Base-by-base conservation (phyloP, 2,888 invertebrate genomes). In the Lithophane leautieri region DNA sequence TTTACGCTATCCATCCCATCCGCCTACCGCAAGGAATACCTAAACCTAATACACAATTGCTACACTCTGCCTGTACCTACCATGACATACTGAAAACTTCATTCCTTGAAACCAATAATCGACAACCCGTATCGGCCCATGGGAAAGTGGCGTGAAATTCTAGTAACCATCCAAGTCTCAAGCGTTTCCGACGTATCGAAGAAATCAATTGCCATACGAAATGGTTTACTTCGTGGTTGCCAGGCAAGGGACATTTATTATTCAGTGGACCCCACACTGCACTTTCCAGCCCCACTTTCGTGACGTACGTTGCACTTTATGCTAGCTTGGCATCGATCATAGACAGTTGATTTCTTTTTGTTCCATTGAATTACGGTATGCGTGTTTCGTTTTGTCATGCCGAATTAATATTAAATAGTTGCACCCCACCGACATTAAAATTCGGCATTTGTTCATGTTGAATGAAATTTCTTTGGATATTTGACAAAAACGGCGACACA, bases 181-280 rank as follows among this genome's bases (percentile, higher is more conserved):
- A 78, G 84, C 89, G 86, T 85, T 88, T 86, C 88, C 89, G 93
- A 94, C 94, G 94, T 94, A 91, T 91, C 85, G 85, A 84, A 78
- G 82, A 76, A 81, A 79, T 76, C 78, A 78, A 79, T 82, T 77
- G 73, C 81, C 73, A 73, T 79, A 80, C 70, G 70, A 83, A 88
- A 94, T 93, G 93, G 89, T 85, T 81, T 85, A 88, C 90, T 87
- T 88, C 88, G 90, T 88, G 83, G 90, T 94, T 91, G 88, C 94
- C 93, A 95, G 94, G 94, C 93, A 94, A 94, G 94, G 90, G 89
- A 89, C 83, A 94, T 94, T 86, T 88, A 94, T 94, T 93, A 94
- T 95, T 94, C 92, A 95, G 80, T 88, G 81, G 89, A 90, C 90
- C 87, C 82, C 72, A 78, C 69, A 78, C 84, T 93, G 92, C 93